Evolutionary conservation across 2,113 vertebrate species (phyloP).

Genomic region (Chaetorhynchus papuensis): DNA sequence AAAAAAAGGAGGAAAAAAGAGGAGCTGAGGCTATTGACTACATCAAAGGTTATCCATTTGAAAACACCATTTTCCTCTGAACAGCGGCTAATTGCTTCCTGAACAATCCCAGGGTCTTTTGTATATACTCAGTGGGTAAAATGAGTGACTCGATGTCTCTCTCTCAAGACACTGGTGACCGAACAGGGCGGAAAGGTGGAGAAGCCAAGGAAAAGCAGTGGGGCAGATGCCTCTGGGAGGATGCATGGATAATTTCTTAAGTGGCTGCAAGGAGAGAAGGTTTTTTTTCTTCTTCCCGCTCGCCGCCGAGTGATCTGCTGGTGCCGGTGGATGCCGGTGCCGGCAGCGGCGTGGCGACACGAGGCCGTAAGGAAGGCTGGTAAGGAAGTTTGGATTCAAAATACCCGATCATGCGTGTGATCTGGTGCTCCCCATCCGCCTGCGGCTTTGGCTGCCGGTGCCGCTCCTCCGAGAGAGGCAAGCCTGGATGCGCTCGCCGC

Average conservation of each 20-base stretch:
- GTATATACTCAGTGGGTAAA: constrained; percentile 60
- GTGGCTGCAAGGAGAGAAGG: not conserved
- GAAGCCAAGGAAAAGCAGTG: constrained; percentile 10
- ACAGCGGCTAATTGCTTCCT: constrained; percentile 68
- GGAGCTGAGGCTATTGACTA: constrained; percentile 59
- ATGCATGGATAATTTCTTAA: constrained; percentile 39
- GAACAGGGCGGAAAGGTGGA: constrained; percentile 3
- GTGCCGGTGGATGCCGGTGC: constrained; percentile 15
- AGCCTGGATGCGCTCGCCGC: not conserved
- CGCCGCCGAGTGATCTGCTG: not conserved
- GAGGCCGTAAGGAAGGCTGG: constrained; percentile 16
- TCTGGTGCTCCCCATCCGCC: not conserved
- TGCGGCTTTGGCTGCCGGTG: not conserved
- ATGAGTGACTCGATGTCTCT: constrained; percentile 47
- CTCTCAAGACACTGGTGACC: constrained; percentile 32
- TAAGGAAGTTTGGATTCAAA: constrained; percentile 46
- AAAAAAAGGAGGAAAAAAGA: not conserved
- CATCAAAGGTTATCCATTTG: constrained; percentile 71
- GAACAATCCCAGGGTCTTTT: constrained; percentile 70
- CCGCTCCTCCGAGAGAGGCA: not conserved
- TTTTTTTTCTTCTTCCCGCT: not conserved
- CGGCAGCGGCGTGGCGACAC: not conserved
- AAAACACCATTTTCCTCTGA: constrained; percentile 67
- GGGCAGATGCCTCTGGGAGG: constrained; percentile 21
- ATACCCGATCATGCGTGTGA: not conserved